These are phyloP conservation scores for Crocodylus rhombifer DNA, from an alignment of 2,797 vertebrate species.

Conservation along the genomic window DNA sequence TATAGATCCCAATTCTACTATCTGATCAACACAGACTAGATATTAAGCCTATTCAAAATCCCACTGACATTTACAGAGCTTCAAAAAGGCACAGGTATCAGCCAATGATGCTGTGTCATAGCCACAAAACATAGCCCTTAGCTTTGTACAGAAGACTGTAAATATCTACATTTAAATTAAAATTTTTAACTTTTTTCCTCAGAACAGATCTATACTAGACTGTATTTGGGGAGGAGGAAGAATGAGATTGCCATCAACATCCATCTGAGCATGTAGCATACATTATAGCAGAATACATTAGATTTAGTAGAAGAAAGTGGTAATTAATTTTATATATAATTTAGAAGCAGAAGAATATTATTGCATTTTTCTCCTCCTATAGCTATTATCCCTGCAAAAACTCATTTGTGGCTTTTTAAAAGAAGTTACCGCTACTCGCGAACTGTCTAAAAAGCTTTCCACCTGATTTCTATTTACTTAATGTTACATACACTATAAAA, in stretches of 20 bases:
- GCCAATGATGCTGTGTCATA: background rate
- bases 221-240: background rate
- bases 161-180: background rate
- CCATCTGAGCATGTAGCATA: background rate
- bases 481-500: background rate
- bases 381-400: constrained; percentile 51
- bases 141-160: background rate
- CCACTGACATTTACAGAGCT: background rate
- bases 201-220: background rate
- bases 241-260: background rate
- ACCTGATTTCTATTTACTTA: constrained; percentile 50
- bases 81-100: background rate
- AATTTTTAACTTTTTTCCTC: background rate
- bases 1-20: background rate
- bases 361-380: constrained; percentile 40
- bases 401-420: constrained; percentile 54
- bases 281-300: background rate
- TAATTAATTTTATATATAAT: constrained; percentile 45
- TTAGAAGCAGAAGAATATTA: constrained; percentile 41
- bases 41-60: background rate
- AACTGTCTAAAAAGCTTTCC: constrained; percentile 59
- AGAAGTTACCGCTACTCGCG: constrained; percentile 45
- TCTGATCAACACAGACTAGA: background rate
- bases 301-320: background rate
- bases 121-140: background rate